Base-by-base conservation (phyloP, 1,140 invertebrate species). In the Chlorops oryzae region DNA sequence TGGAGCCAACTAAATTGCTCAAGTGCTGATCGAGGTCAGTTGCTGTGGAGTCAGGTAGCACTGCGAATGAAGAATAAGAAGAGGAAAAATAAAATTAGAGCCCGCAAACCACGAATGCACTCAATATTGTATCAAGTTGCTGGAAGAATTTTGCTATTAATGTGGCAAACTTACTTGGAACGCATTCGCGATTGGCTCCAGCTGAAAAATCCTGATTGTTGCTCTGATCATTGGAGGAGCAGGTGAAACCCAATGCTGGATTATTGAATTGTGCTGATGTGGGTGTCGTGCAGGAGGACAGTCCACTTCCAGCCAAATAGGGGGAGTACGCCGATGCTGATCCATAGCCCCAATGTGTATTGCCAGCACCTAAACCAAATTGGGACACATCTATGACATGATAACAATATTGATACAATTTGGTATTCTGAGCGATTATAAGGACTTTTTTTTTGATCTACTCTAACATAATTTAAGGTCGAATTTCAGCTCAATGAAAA, bases 341-440 rank as follows among this genome's bases (percentile, higher is more conserved):
- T 4, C 86, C 81, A 62, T 89, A 89, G 32, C 87, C 85, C 87
- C 87, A 90, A 57, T 86, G 84, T 3, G 85, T 85, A 65, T 89
- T 88, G 51, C 85, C 80, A 52, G 84, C 84, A 61, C 85, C 84
- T 68, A 87, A 69, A 34, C 86, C 83, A 62, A 87, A 87, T 72
- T 87, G 84, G 40, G 83, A 81, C 82, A 87, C 84, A 72, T 86
- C 85, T 87, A 72, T 39, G 70, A 67, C 32, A 13, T 34, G 15
- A 21, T 10, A 34, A n/a, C n/a, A n/a, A n/a, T n/a, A n/a, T n/a
- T n/a, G n/a, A n/a, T n/a, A n/a, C n/a, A n/a, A n/a, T n/a, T n/a
- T n/a, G n/a, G n/a, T n/a, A n/a, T n/a, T n/a, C n/a, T n/a, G n/a
- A n/a, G n/a, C n/a, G n/a, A n/a, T n/a, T n/a, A n/a, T n/a, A n/a